Evolutionary conservation across 2,888 invertebrate genomes (phyloP), one percentile per base, ranked within the genome.

Genomic region (Dryobota labecula): DNA sequence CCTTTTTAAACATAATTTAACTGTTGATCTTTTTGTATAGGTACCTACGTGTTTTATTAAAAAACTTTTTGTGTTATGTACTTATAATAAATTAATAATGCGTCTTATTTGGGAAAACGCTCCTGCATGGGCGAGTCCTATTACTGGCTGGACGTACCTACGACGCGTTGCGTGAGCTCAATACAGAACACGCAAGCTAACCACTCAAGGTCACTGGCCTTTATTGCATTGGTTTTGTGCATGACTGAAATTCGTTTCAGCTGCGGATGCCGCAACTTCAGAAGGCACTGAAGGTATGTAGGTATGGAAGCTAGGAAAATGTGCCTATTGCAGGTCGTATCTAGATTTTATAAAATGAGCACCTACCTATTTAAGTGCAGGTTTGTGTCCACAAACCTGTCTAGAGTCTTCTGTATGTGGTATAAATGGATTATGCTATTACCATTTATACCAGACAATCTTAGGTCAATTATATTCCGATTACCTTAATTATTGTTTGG

Each of bases 381-480:
- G 49, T 51, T 18, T 18, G 18, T 30, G 27, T 9, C 27, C 15
- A 27, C 18, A 30, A 53, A 53, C 53, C 2, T 1, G 13, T 33
- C 7, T 36, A 36, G n/a, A 30, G 11, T 57, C 20, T 20, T 66
- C 20, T 36, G 36, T 6, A 33, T 11, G 36, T 27, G 33, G 5
- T 36, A 8, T 33, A n/a, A 57, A 69, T 51, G 1, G 51, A 20
- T 20, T 30, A 24, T 30, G 53, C 45, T 24, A 60, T 71, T 60
- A 33, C 38, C 11, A 4, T 27, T 24, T 51, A 27, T 0, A 9
- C 18, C 6, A 3, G 13, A 33, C 5, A 51, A 60, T 71, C 24
- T 45, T 53, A 8, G 2, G 2, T 45, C 24, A 43, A 57, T 74
- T 73, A 57, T 51, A 24, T 49, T 66, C 61, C 33, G 13, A 73